phyloP scores from a whole-genome alignment of 2,113 vertebrate species.

The Cyprinus carpio region DNA sequence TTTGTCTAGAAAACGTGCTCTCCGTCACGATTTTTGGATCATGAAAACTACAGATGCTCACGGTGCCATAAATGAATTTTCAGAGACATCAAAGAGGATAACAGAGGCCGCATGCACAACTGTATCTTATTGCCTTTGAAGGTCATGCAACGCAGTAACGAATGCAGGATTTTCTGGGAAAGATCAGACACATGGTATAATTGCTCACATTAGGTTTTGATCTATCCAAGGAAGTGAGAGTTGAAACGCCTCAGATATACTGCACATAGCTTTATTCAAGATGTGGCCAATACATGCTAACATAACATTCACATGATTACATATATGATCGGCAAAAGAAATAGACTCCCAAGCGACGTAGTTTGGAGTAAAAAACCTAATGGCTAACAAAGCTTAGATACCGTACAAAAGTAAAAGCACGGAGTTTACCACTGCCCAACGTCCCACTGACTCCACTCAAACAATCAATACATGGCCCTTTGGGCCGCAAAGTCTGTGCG shows the following conservation, averaged over 20 bases:
- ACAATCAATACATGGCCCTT: background rate
- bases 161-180: constrained; percentile 1
- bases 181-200: background rate
- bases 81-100: constrained; percentile 19
- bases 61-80: constrained; percentile 9
- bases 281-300: constrained; percentile 14
- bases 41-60: constrained; percentile 30
- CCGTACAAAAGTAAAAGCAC: background rate
- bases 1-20: background rate
- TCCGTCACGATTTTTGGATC: background rate
- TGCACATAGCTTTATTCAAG: background rate
- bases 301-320: no score
- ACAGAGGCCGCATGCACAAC: background rate
- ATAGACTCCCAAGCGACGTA: background rate
- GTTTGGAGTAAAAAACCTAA: constrained; percentile 10
- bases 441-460: constrained; percentile 11
- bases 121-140: background rate
- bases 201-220: constrained; percentile 9
- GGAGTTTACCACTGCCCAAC: background rate
- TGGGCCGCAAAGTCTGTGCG: background rate
- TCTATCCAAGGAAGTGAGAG: constrained; percentile 9
- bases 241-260: constrained; percentile 2
- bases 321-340: no score
- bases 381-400: background rate
- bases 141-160: background rate